A percentile compares a stretch with the other conserved stretches of the same genome.
These are phyloP conservation scores for Araneus ventricosus DNA, from an alignment of 1,140 invertebrate species.

Conservation along the genomic window DNA sequence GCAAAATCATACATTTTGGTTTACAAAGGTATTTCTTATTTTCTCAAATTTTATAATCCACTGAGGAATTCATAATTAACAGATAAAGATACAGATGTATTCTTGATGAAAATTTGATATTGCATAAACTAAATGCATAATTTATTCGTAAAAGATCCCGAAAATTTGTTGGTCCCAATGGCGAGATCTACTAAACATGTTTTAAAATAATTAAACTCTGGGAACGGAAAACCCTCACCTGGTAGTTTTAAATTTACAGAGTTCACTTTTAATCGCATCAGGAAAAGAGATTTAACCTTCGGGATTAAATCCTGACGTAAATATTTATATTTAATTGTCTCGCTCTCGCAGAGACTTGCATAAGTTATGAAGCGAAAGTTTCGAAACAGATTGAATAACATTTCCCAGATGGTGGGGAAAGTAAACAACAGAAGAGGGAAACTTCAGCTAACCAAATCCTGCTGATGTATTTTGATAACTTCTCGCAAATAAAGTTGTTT, in stretches of 20 bases:
- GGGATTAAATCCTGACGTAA: conserved; percentile 41
- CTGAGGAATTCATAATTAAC: no score
- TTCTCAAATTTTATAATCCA: no score
- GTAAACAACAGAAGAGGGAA: background rate
- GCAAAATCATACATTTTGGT: no score
- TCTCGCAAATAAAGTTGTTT: background rate
- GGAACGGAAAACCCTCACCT: background rate
- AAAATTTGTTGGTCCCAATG: background rate
- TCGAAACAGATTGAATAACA: background rate
- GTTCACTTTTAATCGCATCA: conserved; percentile 34
- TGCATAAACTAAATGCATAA: no score
- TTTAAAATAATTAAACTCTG: conserved; percentile 41
- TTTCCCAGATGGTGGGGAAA: background rate
- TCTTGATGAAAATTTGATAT: no score
- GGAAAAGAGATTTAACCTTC: background rate
- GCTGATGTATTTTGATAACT: background rate
- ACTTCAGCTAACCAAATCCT: background rate
- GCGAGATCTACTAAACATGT: background rate
- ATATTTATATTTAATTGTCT: conserved; percentile 53
- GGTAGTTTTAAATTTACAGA: background rate
- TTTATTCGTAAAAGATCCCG: no score
- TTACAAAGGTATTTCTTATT: no score
- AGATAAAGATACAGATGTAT: no score
- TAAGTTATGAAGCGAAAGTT: conserved; percentile 29
- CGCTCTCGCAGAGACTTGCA: background rate